Conservation (phyloP, 2,888 invertebrate species). For the Oasisia sp. region DNA sequence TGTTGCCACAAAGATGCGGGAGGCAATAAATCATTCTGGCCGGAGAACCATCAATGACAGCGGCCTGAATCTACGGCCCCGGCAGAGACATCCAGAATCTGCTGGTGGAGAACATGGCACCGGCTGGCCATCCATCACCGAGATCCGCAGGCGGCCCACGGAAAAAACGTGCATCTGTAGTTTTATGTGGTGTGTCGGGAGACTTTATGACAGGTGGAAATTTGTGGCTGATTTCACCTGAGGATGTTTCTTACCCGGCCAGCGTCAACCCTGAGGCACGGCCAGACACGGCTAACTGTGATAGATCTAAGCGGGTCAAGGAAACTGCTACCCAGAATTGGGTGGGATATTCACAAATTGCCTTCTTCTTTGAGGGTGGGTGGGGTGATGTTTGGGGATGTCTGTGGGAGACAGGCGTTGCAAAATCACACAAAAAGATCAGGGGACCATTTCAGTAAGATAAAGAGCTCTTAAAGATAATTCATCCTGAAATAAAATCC, state of each 20-base stretch:
- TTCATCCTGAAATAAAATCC: no score
- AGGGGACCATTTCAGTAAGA: no score
- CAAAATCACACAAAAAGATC: no score
- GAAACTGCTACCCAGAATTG: no score
- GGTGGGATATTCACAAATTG: no score
- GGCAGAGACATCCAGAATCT: neutral
- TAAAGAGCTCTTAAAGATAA: no score
- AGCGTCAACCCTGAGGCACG: neutral
- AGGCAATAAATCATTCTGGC: conserved; percentile 1
- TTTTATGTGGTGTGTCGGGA: neutral
- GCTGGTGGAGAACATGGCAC: neutral
- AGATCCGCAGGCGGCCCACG: neutral
- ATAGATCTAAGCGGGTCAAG: neutral
- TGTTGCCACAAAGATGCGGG: neutral
- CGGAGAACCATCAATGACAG: neutral
- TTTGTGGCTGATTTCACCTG: neutral
- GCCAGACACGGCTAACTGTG: neutral
- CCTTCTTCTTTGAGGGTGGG: no score
- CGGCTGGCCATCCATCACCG: neutral
- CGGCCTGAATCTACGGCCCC: neutral
- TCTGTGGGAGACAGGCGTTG: no score
- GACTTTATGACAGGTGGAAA: neutral
- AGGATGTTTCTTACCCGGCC: neutral
- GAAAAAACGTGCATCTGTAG: neutral
- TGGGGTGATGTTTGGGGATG: no score